phyloP scores from a whole-genome alignment of 1,140 invertebrate genomes.

The Drosophila varians region DNA sequence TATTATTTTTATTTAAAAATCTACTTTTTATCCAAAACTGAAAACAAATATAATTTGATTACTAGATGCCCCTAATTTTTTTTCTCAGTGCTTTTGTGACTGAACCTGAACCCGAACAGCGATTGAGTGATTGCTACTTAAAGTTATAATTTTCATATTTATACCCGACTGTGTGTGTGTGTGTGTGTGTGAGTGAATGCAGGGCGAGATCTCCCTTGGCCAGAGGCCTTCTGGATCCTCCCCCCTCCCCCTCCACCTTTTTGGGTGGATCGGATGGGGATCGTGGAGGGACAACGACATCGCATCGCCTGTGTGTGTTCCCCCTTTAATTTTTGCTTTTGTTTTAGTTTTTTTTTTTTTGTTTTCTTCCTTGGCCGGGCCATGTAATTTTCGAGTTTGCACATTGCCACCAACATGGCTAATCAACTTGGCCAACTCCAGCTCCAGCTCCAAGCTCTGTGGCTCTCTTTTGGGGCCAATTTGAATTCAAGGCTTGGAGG shows the following conservation, averaged over 20 bases:
- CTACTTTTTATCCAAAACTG: no score
- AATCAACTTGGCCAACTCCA: slow-evolving; percentile 52
- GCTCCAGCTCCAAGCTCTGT: background rate
- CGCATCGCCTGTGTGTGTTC: slow-evolving; percentile 44
- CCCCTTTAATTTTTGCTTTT: slow-evolving; percentile 11
- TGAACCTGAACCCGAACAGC: slow-evolving; percentile 51
- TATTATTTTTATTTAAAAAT: no score
- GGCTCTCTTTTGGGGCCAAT: slow-evolving; percentile 56
- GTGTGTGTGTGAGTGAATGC: slow-evolving; percentile 33
- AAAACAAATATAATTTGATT: no score
- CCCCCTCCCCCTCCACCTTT: slow-evolving; percentile 14
- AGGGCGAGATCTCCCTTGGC: slow-evolving; percentile 30
- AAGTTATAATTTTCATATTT: slow-evolving; percentile 84
- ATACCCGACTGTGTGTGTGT: slow-evolving; percentile 22
- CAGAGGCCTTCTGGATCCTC: slow-evolving; percentile 25
- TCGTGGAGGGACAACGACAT: slow-evolving; percentile 29
- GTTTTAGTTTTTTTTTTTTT: background rate
- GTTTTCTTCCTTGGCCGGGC: slow-evolving; percentile 14
- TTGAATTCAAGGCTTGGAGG: slow-evolving; percentile 59
- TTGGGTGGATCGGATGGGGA: slow-evolving; percentile 51
- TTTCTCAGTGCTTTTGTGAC: slow-evolving; percentile 12
- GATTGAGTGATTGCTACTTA: slow-evolving; percentile 84
- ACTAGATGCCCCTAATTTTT: no score
- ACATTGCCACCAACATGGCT: slow-evolving; percentile 81
- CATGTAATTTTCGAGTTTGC: slow-evolving; percentile 82